Evolutionary conservation across 2,797 vertebrate species (phyloP).

Genomic region (Tympanoctomys barrerae): DNA sequence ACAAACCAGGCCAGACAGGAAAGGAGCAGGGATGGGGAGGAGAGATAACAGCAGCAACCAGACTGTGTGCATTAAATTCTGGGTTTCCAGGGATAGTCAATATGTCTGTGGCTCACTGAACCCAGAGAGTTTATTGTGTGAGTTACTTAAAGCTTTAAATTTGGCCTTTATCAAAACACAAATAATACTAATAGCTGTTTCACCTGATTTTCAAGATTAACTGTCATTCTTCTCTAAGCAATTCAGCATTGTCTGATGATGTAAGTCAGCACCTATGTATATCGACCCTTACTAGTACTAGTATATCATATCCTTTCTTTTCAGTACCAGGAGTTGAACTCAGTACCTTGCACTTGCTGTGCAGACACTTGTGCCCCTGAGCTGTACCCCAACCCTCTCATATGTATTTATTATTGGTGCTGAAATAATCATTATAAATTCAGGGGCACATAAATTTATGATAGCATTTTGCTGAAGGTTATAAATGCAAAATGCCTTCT

Average conservation of each 20-base stretch:
- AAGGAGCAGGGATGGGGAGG: neutral
- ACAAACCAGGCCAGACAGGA: neutral
- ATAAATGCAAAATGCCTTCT: neutral
- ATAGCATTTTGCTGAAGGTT: neutral
- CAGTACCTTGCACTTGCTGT: no score
- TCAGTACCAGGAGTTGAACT: no score
- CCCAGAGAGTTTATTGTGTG: neutral
- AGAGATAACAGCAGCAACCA: neutral
- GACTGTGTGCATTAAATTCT: neutral
- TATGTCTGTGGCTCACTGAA: neutral
- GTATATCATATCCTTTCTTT: neutral
- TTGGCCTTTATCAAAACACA: neutral
- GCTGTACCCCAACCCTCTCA: no score
- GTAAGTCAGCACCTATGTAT: neutral
- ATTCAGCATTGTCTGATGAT: neutral
- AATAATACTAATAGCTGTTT: neutral
- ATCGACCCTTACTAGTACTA: neutral
- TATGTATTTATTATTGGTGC: neutral
- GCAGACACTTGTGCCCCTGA: no score
- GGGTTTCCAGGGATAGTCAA: neutral
- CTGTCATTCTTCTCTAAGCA: neutral
- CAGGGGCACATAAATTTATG: neutral
- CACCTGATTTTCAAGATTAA: neutral
- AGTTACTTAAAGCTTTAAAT: neutral
- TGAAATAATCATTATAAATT: neutral